Conservation (phyloP, 2,797 vertebrate species). For the Meriones psammophilus region DNA sequence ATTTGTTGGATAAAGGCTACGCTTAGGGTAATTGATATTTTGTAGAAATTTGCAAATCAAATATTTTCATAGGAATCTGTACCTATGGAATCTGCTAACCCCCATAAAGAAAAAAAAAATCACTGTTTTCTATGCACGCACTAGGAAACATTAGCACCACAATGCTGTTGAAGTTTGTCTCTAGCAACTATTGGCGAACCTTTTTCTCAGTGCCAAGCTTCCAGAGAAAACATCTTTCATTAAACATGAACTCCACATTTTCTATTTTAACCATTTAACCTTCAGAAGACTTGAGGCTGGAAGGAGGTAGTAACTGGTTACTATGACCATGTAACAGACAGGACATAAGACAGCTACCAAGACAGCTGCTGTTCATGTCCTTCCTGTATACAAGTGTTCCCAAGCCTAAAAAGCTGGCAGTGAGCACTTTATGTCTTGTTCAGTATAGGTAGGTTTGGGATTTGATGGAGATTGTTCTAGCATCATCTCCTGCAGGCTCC, state of each 20-base stretch:
- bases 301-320: not conserved
- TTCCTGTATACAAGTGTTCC: not conserved
- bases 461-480: not conserved
- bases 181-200: not conserved
- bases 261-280: not conserved
- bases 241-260: not conserved
- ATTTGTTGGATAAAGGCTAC: conserved; percentile 48
- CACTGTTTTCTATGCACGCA: not conserved
- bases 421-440: not conserved
- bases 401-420: not conserved
- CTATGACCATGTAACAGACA: not conserved
- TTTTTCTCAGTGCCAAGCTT: not conserved
- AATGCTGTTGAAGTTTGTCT: not conserved
- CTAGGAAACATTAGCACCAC: not conserved
- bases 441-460: not conserved
- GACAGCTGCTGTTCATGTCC: not conserved
- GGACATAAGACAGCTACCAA: rapidly evolving
- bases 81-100: not conserved
- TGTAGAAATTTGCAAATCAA: conserved; percentile 57
- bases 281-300: not conserved
- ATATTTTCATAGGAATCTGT: conserved; percentile 29
- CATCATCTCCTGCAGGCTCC: not conserved
- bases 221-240: conserved; percentile 1
- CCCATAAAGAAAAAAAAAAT: conserved; percentile 32
- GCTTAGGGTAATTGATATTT: conserved; percentile 8